A percentile compares a stretch with the other conserved stretches of the same genome.
These are phyloP conservation scores for Rhinophrynus dorsalis DNA, from an alignment of 2,797 vertebrate genomes.

Conservation along the genomic window DNA sequence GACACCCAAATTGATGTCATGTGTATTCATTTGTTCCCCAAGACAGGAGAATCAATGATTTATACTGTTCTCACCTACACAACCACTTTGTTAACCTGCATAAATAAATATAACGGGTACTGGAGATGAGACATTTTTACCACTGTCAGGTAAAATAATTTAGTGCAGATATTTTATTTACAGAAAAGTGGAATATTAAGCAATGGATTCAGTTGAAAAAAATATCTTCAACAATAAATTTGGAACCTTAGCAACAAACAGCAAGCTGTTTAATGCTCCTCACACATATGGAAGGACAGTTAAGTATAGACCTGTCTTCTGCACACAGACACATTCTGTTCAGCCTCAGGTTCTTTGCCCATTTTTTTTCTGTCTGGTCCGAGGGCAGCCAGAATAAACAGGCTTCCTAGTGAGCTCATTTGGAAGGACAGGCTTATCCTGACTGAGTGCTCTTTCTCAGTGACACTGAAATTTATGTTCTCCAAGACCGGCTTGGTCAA, in stretches of 20 bases:
- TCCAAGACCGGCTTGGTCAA: constrained; percentile 18
- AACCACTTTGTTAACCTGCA: too few relatives aligned
- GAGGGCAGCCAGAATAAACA: constrained; percentile 40
- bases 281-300: constrained; percentile 42
- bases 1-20: too few relatives aligned
- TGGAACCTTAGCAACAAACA: constrained; percentile 15
- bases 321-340: constrained; percentile 49
- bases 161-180: not conserved
- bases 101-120: too few relatives aligned
- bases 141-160: not conserved
- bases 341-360: constrained; percentile 24
- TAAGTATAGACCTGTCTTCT: constrained; percentile 40
- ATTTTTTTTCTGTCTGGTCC: constrained; percentile 46
- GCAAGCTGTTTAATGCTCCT: constrained; percentile 1
- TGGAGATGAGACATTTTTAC: not conserved
- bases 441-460: constrained; percentile 26
- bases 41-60: too few relatives aligned
- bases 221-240: constrained; percentile 25
- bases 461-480: constrained; percentile 28
- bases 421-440: constrained; percentile 22
- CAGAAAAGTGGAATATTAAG: not conserved
- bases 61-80: too few relatives aligned
- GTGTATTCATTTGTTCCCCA: too few relatives aligned
- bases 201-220: too few relatives aligned
- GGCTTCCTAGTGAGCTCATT: constrained; percentile 36